Conservation (phyloP, 1,140 invertebrate species). For the Charaxes varanes region DNA sequence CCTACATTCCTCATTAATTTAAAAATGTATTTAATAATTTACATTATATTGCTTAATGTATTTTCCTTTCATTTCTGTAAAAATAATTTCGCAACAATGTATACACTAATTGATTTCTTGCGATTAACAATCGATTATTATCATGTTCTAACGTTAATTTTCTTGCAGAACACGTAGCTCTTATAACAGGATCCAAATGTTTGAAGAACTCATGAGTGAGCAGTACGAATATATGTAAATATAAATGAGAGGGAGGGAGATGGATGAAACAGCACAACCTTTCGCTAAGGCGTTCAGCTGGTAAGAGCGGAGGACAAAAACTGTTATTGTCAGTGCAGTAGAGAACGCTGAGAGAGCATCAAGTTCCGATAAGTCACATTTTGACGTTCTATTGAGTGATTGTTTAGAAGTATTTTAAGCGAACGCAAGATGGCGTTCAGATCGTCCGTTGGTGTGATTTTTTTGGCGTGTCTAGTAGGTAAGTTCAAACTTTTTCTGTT, state of each 20-base stretch:
- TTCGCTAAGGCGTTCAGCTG: constrained; percentile 51
- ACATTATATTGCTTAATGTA: no score
- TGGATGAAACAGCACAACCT: constrained; percentile 41
- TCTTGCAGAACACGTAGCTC: constrained; percentile 58
- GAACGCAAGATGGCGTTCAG: constrained; percentile 60
- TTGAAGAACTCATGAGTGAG: constrained; percentile 34
- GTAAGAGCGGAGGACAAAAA: constrained; percentile 66
- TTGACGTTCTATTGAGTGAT: constrained; percentile 45
- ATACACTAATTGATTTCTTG: constrained; percentile 4
- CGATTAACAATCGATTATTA: constrained; percentile 7
- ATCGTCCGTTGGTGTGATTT: constrained; percentile 38
- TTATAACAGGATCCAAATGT: constrained; percentile 62
- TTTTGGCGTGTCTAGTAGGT: constrained; percentile 58
- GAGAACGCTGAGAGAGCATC: constrained; percentile 55
- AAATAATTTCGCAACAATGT: constrained; percentile 7
- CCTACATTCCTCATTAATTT: no score
- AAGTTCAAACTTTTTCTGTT: constrained; percentile 29
- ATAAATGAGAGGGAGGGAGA: constrained; percentile 32
- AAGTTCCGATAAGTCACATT: constrained; percentile 47
- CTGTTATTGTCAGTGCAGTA: constrained; percentile 59
- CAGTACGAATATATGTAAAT: constrained; percentile 29
- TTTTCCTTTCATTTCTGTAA: no score
- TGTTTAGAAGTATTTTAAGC: constrained; percentile 38
- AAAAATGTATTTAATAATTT: no score
- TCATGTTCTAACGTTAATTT: constrained; percentile 32